These are phyloP conservation scores for Odocoileus virginianus DNA, from an alignment of 2,113 vertebrate species.

Conservation along the genomic window DNA sequence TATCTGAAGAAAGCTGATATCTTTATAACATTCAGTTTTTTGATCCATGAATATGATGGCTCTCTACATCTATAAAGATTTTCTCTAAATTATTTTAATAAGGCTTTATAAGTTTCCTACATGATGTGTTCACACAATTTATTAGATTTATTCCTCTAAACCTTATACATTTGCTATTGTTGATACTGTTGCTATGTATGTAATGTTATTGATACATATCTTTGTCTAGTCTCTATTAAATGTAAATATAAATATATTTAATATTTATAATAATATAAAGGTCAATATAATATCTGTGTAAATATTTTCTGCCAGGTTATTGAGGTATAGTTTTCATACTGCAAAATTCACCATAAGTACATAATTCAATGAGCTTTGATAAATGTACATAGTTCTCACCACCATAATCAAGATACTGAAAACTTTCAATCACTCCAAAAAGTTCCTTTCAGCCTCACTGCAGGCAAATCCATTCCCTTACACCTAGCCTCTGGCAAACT, in stretches of 20 bases:
- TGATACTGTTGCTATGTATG: neutral
- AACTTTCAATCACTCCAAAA: neutral
- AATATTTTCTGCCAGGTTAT: neutral
- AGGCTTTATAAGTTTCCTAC: neutral
- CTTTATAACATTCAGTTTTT: neutral
- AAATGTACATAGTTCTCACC: neutral
- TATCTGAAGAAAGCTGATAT: neutral
- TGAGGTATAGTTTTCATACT: neutral
- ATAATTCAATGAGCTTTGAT: neutral
- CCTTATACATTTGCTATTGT: neutral
- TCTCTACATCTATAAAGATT: neutral
- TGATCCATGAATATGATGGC: neutral
- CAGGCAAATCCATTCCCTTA: neutral
- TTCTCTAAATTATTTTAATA: neutral
- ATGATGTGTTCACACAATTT: neutral
- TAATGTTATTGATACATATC: neutral
- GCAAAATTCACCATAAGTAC: neutral
- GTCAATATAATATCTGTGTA: neutral
- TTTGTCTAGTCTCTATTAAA: neutral
- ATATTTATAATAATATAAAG: neutral
- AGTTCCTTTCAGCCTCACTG: neutral
- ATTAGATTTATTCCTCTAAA: neutral
- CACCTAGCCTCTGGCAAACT: neutral
- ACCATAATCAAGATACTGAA: neutral
- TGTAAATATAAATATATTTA: neutral